Conservation (phyloP, 1,140 invertebrate genomes). For the fruit fly (Drosophila melanogaster) region Release_6_plus_ISO1_MT NT_033777.3:6907501-6908000, state of each 20-base stretch:
- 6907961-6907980: no score
- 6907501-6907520: slow-evolving; percentile 29
- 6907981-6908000: no score
- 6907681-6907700: slow-evolving; percentile 73
- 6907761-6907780: slow-evolving; percentile 74
- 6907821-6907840: slow-evolving; percentile 53
- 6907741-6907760: slow-evolving; percentile 63
- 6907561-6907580: slow-evolving; percentile 57
- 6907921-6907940: background rate
- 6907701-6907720: slow-evolving; percentile 68
- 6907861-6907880: background rate
- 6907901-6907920: background rate
- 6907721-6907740: slow-evolving; percentile 69
- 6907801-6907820: slow-evolving; percentile 75
- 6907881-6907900: background rate
- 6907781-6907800: slow-evolving; percentile 78
- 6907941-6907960: background rate
- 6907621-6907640: slow-evolving; percentile 18
- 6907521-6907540: slow-evolving; percentile 71
- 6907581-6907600: slow-evolving; percentile 69
- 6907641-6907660: slow-evolving; percentile 59
- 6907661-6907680: slow-evolving; percentile 35
- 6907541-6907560: slow-evolving; percentile 68
- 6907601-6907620: slow-evolving; percentile 66
- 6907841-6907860: background rate